Base-by-base conservation (phyloP, 2,797 vertebrate species). In the Cuculus canorus region DNA sequence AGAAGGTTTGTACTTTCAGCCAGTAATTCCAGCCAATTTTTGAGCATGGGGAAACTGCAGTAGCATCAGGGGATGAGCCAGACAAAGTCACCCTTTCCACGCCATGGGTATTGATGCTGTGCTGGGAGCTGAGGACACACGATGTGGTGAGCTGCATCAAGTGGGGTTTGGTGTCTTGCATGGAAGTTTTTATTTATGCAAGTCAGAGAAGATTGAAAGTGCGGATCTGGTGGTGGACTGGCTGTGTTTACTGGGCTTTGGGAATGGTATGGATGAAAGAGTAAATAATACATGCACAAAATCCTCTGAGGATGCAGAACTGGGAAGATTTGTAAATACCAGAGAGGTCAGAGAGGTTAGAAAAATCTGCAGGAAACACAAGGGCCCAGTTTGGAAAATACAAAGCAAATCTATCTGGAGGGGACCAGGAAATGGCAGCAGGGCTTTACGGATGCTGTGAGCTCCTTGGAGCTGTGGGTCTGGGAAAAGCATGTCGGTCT, bases 291-390 rank as follows among this genome's bases (percentile, higher is more conserved):
- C 59, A 86, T 13, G 23, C 72, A 59, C 85, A 32, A 75, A 95
- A 81, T 33, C 91, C 96, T 95, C 76, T 0, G 2, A 93, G 94
- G 96, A 78, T 71, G 94, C 27, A 10, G 86, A 90, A 57, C 35
- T 92, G 96, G 92, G 94, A 96, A 57, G 93, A 77, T 86, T 73
- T 78, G 69, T 85, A 75, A 94, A 96, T 95, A 91, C 96, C 96
- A 94, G 91, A 93, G 82, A 96, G 94, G 93, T 95, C 96, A 94
- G 85, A 93, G 82, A 30, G 93, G 72, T 96, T 87, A 95, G 76
- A 86, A 75, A 90, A 94, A 82, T 11, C 82, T 60, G 2, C 90
- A 89, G 93, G 76, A 94, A 94, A 65, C 65, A 18, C 91, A 68
- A 81, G 93, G 91, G 91, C 41, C 82, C 93, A 37, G 16, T 53